A percentile compares a stretch with the other conserved stretches of the same genome.
phyloP scores from a whole-genome alignment of 2,113 vertebrate species.

The Alces alces region DNA sequence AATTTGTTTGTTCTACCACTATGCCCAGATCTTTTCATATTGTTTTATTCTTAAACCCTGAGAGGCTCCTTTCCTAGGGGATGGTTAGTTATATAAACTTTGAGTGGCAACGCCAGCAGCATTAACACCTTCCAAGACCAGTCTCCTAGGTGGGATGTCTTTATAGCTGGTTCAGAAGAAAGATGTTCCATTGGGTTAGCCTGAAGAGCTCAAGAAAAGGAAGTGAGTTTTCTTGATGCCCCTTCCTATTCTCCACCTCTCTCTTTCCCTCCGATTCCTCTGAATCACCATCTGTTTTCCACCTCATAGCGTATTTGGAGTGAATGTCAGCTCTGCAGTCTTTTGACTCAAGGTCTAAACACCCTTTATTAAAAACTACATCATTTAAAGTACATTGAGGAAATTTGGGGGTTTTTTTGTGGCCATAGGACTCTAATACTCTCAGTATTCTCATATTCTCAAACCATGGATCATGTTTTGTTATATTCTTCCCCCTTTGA shows the following conservation, averaged over 20 bases:
- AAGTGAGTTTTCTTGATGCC: neutral
- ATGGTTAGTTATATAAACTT: neutral
- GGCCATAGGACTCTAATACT: neutral
- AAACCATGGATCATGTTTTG: neutral
- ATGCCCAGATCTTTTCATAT: neutral
- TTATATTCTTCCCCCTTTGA: neutral
- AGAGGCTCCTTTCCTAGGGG: neutral
- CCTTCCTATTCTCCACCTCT: neutral
- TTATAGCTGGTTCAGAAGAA: neutral
- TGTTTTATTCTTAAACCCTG: neutral
- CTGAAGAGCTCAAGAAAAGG: neutral
- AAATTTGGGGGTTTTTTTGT: neutral
- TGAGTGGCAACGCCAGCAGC: neutral
- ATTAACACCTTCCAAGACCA: fast-evolving
- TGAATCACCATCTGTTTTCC: neutral
- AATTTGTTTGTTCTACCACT: neutral
- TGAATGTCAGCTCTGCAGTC: neutral
- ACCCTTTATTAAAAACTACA: neutral
- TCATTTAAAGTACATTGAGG: neutral
- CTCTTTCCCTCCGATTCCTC: neutral
- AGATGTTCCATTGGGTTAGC: neutral
- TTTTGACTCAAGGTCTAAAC: neutral
- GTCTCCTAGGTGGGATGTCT: neutral
- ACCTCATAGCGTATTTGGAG: neutral
- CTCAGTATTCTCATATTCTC: neutral